Percentiles rank a stretch among this genome's conserved stretches.
phyloP scores from a whole-genome alignment of 30 jellyfish, hydroid and myxozoan genomes.

The Nemopilema nomurai region DNA sequence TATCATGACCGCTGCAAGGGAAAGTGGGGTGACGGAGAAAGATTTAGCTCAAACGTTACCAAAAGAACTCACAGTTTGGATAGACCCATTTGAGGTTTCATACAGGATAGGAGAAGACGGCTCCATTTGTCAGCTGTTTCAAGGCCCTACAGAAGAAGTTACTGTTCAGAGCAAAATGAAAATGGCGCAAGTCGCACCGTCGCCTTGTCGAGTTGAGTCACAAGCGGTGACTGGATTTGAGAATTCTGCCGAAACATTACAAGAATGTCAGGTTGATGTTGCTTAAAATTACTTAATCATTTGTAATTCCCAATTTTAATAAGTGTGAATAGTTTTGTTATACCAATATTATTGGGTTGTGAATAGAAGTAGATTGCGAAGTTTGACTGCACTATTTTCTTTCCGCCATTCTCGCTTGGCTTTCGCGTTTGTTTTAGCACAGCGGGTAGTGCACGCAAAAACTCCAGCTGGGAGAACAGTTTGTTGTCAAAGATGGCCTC shows the following conservation, averaged over 20 bases:
- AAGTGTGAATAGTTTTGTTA: slow-evolving; percentile 54
- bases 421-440: background rate
- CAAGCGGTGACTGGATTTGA: slow-evolving; percentile 34
- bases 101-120: slow-evolving; percentile 99
- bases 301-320: slow-evolving; percentile 46
- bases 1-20: slow-evolving; percentile 81
- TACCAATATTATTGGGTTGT: slow-evolving; percentile 54
- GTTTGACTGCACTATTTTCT: background rate
- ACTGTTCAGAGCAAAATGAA: slow-evolving; percentile 39
- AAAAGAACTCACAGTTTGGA: slow-evolving; percentile 94
- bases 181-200: slow-evolving; percentile 57
- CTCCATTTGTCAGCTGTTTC: slow-evolving; percentile 83
- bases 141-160: slow-evolving; percentile 31
- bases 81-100: slow-evolving; percentile 93
- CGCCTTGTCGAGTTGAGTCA: slow-evolving; percentile 69
- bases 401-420: background rate
- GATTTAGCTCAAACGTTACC: slow-evolving; percentile 81
- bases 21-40: slow-evolving; percentile 73
- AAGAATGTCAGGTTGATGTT: slow-evolving; percentile 46
- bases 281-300: background rate
- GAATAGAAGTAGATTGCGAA: slow-evolving; percentile 16
- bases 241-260: slow-evolving; percentile 41
- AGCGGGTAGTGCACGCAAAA: background rate
- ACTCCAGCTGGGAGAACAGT: background rate
- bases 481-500: no score